These are phyloP conservation scores for Sander vitreus DNA, from an alignment of 2,113 vertebrate genomes.

Conservation along the genomic window DNA sequence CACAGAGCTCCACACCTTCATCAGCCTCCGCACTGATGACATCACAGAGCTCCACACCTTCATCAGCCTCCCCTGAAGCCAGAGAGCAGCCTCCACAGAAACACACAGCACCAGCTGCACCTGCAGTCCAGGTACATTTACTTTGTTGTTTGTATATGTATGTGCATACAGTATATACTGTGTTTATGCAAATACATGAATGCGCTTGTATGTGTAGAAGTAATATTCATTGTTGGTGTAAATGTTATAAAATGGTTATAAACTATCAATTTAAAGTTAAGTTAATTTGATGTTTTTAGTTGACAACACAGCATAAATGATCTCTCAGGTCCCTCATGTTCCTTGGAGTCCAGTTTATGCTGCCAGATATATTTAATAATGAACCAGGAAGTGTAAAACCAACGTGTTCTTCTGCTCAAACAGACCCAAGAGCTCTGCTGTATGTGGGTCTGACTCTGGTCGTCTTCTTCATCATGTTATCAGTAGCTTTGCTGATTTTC, in stretches of 20 bases:
- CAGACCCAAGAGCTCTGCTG: neutral
- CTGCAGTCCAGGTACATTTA: neutral
- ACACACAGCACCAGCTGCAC: neutral
- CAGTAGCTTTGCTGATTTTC: constrained; percentile 9
- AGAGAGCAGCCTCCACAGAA: rapidly evolving
- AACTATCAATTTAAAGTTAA: neutral
- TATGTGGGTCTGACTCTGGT: constrained; percentile 11
- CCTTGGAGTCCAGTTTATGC: neutral
- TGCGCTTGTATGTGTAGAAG: too few relatives aligned
- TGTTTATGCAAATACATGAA: too few relatives aligned
- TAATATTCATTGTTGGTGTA: too few relatives aligned
- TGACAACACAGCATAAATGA: too few relatives aligned
- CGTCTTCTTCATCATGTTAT: neutral
- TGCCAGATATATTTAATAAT: neutral
- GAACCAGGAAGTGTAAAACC: neutral
- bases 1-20: neutral
- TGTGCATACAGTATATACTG: too few relatives aligned
- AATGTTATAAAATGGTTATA: neutral
- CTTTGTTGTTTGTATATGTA: too few relatives aligned
- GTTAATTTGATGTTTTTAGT: neutral
- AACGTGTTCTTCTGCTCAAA: neutral
- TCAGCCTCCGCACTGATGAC: neutral
- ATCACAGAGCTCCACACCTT: neutral
- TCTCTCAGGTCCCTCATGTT: too few relatives aligned
- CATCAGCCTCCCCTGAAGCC: neutral